Conservation (phyloP, 2,888 invertebrate genomes). For the Hydrotaea cyrtoneurina region DNA sequence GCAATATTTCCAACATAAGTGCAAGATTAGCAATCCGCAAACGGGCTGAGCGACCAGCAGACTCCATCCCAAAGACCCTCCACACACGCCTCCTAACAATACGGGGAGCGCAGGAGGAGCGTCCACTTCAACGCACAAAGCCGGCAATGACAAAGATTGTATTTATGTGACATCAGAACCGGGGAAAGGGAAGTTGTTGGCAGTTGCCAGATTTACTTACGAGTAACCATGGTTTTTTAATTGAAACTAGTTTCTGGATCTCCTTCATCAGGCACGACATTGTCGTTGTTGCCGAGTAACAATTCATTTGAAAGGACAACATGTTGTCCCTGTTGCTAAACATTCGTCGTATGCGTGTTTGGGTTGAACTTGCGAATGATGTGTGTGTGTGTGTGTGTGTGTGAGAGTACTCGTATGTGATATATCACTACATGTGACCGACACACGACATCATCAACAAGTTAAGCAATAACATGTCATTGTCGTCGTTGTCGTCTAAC, state of each 20-base stretch:
- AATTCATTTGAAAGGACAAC: constrained; percentile 30
- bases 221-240: constrained; percentile 38
- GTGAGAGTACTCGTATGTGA: constrained; percentile 14
- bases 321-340: constrained; percentile 18
- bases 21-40: not conserved
- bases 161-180: too few species aligned
- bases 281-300: constrained; percentile 6
- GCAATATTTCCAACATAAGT: constrained; percentile 12
- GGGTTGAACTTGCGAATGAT: not conserved
- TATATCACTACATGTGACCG: constrained; percentile 39
- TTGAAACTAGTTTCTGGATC: constrained; percentile 42
- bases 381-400: not conserved
- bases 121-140: not conserved
- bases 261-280: constrained; percentile 1
- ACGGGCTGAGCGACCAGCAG: not conserved
- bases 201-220: too few species aligned
- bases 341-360: not conserved
- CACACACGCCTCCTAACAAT: too few species aligned
- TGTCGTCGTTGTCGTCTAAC: not conserved
- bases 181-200: not conserved
- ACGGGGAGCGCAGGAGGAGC: too few species aligned
- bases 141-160: too few species aligned
- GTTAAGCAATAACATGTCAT: constrained; percentile 36
- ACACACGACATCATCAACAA: constrained; percentile 39
- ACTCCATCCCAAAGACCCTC: not conserved